Conservation (phyloP, 2,797 vertebrate genomes). For the Yasuhikotakia modesta region DNA sequence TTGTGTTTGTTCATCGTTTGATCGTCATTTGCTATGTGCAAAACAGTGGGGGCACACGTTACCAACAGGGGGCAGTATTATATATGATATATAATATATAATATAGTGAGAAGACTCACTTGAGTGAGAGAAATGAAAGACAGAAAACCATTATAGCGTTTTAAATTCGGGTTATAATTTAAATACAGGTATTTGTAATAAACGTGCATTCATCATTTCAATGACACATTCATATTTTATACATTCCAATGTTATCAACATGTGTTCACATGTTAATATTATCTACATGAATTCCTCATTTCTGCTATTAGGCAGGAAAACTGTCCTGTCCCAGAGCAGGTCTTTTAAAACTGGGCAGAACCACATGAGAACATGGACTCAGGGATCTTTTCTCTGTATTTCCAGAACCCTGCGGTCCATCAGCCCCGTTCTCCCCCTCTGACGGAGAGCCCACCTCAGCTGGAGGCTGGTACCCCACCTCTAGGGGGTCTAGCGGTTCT, state of each 20-base stretch:
- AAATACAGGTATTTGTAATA: background rate
- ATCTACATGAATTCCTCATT: background rate
- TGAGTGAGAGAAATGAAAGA: background rate
- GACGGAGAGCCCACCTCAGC: conserved; percentile 49
- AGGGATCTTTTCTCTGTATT: conserved; percentile 65
- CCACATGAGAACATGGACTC: conserved; percentile 48
- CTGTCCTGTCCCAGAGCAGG: conserved; percentile 55
- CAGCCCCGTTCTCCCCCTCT: conserved; percentile 44
- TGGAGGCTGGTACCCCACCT: conserved; percentile 86
- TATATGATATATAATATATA: conserved; percentile 10
- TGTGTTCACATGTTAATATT: background rate
- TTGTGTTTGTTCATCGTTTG: background rate
- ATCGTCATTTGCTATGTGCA: no score
- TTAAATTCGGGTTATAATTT: background rate
- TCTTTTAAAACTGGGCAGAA: conserved; percentile 68
- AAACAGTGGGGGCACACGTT: no score
- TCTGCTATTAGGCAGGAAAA: background rate
- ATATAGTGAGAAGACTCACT: background rate
- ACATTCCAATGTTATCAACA: background rate
- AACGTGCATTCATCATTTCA: conserved; percentile 2
- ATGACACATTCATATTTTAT: background rate
- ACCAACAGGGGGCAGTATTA: conserved; percentile 7
- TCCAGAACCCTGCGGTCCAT: background rate
- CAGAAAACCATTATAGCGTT: background rate
- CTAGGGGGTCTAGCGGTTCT: conserved; percentile 85